A percentile compares a stretch with the other conserved stretches of the same genome.
Conservation (phyloP, 2,113 vertebrate genomes). For the Malurus elegans region DNA sequence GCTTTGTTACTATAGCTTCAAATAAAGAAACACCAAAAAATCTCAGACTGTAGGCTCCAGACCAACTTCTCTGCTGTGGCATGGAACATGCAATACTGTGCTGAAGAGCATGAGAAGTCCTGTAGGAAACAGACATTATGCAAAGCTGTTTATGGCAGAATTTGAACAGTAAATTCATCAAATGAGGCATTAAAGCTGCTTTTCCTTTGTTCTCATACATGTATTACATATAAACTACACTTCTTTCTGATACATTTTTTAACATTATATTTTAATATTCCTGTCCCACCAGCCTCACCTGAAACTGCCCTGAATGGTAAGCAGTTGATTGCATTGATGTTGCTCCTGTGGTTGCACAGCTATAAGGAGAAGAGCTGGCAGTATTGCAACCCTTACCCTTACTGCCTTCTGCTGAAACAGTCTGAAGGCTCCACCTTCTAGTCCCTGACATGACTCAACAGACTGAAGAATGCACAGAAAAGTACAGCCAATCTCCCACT, state of each 20-base stretch:
- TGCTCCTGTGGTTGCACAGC: background rate
- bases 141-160: background rate
- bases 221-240: background rate
- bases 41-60: background rate
- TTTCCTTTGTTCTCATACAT: background rate
- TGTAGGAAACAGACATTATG: background rate
- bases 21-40: background rate
- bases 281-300: background rate
- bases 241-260: background rate
- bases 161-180: background rate
- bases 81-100: background rate
- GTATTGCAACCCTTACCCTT: background rate
- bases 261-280: background rate
- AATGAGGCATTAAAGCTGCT: background rate
- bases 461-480: background rate
- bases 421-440: background rate
- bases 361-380: background rate
- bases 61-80: background rate
- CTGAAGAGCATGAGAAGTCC: background rate
- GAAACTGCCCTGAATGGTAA: background rate
- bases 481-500: background rate
- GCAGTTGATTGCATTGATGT: background rate
- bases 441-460: background rate
- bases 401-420: background rate
- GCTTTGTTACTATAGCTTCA: background rate